Percentiles rank a stretch among this genome's conserved stretches.
Conservation (phyloP, 2,113 vertebrate species). For the Ascaphus truei region DNA sequence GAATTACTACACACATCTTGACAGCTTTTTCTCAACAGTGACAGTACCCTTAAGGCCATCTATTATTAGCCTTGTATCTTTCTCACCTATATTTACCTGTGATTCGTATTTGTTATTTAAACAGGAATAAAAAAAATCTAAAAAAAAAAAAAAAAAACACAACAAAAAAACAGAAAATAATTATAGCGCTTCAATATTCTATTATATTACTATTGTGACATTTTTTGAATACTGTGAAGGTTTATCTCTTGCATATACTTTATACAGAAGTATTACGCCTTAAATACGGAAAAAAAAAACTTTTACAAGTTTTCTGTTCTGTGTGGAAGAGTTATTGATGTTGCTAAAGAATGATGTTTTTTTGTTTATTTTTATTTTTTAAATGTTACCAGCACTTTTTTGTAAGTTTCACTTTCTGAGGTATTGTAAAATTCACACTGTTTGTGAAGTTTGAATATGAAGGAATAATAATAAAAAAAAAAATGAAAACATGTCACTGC, state of each 20-base stretch:
- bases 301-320: slow-evolving; percentile 86
- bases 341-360: slow-evolving; percentile 85
- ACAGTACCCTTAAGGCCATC: slow-evolving; percentile 83
- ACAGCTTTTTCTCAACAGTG: slow-evolving; percentile 76
- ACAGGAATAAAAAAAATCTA: slow-evolving; percentile 66
- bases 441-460: slow-evolving; percentile 88
- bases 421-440: slow-evolving; percentile 86
- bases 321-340: slow-evolving; percentile 85
- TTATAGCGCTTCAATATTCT: slow-evolving; percentile 85
- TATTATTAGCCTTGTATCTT: slow-evolving; percentile 85
- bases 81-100: slow-evolving; percentile 86
- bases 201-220: slow-evolving; percentile 81
- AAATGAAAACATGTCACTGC: too few species aligned
- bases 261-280: slow-evolving; percentile 86
- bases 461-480: slow-evolving; percentile 73
- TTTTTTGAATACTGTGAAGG: slow-evolving; percentile 85
- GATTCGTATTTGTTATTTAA: slow-evolving; percentile 87
- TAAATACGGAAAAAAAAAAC: slow-evolving; percentile 79
- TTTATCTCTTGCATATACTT: slow-evolving; percentile 88
- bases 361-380: slow-evolving; percentile 67
- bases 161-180: slow-evolving; percentile 64
- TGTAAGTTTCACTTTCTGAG: slow-evolving; percentile 84
- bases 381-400: slow-evolving; percentile 84
- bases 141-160: slow-evolving; percentile 70
- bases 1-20: slow-evolving; percentile 82